Evolutionary conservation across 2,888 invertebrate species (phyloP).

Genomic region (Patella depressa): DNA sequence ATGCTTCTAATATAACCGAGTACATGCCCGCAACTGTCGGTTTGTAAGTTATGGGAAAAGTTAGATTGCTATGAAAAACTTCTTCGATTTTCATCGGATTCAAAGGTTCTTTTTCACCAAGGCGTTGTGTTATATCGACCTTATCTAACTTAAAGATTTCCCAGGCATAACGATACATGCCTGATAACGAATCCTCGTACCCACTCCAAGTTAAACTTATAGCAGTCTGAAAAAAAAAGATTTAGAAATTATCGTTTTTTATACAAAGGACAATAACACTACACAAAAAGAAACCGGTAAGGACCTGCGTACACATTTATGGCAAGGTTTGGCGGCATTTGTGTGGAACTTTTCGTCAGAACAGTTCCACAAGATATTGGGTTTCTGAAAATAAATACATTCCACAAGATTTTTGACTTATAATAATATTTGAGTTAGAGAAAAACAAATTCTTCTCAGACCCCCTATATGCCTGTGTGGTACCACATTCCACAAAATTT

Average conservation of each 20-base stretch:
- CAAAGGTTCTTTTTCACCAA: constrained; percentile 15
- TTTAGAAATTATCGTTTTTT: background rate
- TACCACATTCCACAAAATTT: no score
- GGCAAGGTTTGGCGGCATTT: no score
- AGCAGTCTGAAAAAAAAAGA: constrained; percentile 4
- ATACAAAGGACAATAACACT: no score
- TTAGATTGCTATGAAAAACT: background rate
- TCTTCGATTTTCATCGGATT: constrained; percentile 14
- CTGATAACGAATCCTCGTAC: constrained; percentile 13
- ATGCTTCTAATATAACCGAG: constrained; percentile 13
- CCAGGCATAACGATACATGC: constrained; percentile 23
- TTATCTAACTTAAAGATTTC: constrained; percentile 16
- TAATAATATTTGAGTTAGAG: no score
- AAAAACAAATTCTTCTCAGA: no score
- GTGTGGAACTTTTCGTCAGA: no score
- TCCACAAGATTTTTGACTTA: no score
- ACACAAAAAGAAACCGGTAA: no score
- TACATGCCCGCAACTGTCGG: constrained; percentile 15
- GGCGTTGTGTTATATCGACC: background rate
- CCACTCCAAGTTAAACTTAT: constrained; percentile 18
- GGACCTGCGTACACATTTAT: no score
- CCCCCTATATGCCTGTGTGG: no score
- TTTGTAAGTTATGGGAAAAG: background rate
- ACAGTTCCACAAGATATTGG: no score
- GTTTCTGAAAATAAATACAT: no score